phyloP scores from a whole-genome alignment of 1,140 invertebrate species.

The Drosophila kurseongensis region DNA sequence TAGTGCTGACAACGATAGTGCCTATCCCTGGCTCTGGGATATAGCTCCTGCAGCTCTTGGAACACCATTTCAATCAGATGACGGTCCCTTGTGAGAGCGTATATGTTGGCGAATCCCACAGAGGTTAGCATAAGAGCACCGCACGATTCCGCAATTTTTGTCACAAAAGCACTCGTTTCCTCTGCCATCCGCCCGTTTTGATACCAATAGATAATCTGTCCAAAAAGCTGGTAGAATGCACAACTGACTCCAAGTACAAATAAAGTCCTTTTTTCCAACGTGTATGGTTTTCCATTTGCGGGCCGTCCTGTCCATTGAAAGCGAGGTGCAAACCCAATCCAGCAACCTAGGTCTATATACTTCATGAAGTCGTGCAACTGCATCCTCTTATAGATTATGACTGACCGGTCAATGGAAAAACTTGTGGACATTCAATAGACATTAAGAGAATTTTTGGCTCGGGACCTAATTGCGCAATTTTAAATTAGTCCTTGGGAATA shows the following conservation, averaged over 20 bases:
- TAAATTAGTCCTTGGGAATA: neutral
- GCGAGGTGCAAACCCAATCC: constrained; percentile 25
- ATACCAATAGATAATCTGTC: constrained; percentile 49
- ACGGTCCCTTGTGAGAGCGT: constrained; percentile 41
- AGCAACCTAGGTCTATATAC: constrained; percentile 54
- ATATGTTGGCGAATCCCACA: constrained; percentile 54
- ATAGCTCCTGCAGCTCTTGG: constrained; percentile 52
- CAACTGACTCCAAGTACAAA: constrained; percentile 48
- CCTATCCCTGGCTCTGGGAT: neutral
- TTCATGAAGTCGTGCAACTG: constrained; percentile 50
- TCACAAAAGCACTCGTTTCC: constrained; percentile 20
- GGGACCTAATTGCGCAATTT: constrained; percentile 8
- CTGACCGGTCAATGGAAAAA: neutral
- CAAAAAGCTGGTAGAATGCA: constrained; percentile 62
- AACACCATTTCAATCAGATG: constrained; percentile 43
- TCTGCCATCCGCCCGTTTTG: constrained; percentile 9
- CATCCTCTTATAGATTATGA: constrained; percentile 28
- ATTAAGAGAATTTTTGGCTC: too few relatives aligned
- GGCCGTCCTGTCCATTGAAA: constrained; percentile 33
- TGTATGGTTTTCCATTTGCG: neutral
- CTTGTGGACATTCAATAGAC: neutral
- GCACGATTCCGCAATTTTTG: constrained; percentile 57
- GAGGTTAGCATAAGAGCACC: constrained; percentile 51
- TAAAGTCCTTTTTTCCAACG: neutral
- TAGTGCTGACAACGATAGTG: constrained; percentile 51